Evolutionary conservation across 2,113 vertebrate species (phyloP).

Genomic region (Barbus barbus): DNA sequence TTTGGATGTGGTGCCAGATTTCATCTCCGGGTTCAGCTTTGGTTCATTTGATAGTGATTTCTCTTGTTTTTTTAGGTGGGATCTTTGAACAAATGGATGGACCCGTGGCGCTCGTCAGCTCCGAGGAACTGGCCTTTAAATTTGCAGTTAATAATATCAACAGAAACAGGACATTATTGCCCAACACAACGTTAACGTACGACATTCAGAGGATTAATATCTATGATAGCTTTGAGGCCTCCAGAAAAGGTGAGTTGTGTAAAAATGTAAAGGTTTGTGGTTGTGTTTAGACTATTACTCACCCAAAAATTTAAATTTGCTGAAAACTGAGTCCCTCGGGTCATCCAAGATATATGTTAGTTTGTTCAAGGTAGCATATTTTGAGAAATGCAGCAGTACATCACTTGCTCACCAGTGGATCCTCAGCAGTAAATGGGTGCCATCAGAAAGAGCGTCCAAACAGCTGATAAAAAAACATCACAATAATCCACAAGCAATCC

Average conservation of each 20-base stretch:
- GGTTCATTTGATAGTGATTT: slow-evolving; percentile 23
- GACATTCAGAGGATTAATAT: slow-evolving; percentile 99
- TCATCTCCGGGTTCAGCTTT: background rate
- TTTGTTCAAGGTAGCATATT: background rate
- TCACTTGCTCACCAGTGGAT: background rate
- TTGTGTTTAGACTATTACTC: background rate
- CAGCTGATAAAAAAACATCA: background rate
- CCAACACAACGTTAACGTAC: slow-evolving; percentile 96
- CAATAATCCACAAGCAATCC: too few species aligned
- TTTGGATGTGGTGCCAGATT: slow-evolving; percentile 1
- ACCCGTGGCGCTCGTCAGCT: slow-evolving; percentile 88
- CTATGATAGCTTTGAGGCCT: slow-evolving; percentile 98
- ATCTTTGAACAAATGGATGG: slow-evolving; percentile 96
- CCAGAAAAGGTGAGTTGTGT: slow-evolving; percentile 90
- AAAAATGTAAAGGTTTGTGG: background rate
- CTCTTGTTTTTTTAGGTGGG: slow-evolving; percentile 82
- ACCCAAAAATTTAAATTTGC: background rate
- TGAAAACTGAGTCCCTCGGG: background rate
- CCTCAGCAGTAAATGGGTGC: too few species aligned
- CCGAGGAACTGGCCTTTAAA: slow-evolving; percentile 95
- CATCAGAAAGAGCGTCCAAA: too few species aligned
- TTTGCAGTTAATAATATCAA: slow-evolving; percentile 99
- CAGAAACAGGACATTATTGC: slow-evolving; percentile 94
- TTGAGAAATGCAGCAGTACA: background rate
- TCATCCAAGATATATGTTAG: background rate